A percentile compares a stretch with the other conserved stretches of the same genome.
Evolutionary conservation across 2,888 invertebrate genomes (phyloP).

Genomic region (Diplolepis rosae): DNA sequence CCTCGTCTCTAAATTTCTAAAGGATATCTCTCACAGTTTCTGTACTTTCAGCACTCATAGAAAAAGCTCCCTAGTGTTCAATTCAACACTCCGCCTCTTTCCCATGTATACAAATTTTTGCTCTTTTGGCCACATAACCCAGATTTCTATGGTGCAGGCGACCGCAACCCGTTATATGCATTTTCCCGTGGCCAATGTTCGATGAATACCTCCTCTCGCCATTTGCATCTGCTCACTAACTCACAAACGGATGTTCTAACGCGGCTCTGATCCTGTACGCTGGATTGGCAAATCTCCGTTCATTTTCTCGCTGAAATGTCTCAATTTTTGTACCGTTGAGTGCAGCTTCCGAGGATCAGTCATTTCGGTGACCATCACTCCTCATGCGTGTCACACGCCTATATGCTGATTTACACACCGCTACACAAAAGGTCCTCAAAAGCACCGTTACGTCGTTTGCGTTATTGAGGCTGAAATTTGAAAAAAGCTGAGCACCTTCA

Average conservation of each 20-base stretch:
- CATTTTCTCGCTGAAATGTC: constrained; percentile 44
- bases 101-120: constrained; percentile 71
- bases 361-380: constrained; percentile 14
- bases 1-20: constrained; percentile 47
- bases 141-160: constrained; percentile 68
- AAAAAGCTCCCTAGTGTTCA: constrained; percentile 45
- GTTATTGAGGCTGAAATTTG: not conserved
- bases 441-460: constrained; percentile 20
- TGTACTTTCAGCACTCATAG: constrained; percentile 38
- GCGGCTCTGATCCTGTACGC: constrained; percentile 55
- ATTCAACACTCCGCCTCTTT: constrained; percentile 60
- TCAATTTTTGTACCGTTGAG: constrained; percentile 46
- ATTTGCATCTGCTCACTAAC: constrained; percentile 59
- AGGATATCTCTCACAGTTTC: constrained; percentile 44
- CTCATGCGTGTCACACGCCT: constrained; percentile 25
- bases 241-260: constrained; percentile 54
- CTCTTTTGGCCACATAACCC: constrained; percentile 71
- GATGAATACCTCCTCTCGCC: constrained; percentile 48
- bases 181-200: constrained; percentile 56
- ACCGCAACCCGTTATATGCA: constrained; percentile 71
- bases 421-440: constrained; percentile 2
- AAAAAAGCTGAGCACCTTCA: constrained; percentile 9
- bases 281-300: constrained; percentile 46
- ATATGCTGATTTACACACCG: constrained; percentile 18
- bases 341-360: constrained; percentile 11